A percentile compares a stretch with the other conserved stretches of the same genome.
Conservation (phyloP, 2,797 vertebrate genomes). For the Argya squamiceps region DNA sequence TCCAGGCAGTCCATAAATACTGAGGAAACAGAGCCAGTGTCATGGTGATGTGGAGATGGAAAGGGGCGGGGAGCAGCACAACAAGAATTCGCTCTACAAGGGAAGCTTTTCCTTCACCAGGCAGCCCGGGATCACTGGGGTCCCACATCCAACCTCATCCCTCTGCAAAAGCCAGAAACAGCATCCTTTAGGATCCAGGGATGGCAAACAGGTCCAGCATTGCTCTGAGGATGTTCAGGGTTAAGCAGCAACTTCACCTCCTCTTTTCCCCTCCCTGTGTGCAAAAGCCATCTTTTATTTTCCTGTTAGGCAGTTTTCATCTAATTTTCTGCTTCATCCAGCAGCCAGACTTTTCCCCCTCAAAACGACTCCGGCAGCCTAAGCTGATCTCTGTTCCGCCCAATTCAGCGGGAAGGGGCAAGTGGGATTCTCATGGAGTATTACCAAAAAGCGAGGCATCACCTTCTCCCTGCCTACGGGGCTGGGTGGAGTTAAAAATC, state of each 20-base stretch:
- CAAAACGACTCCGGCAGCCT: not conserved
- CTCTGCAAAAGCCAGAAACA: not conserved
- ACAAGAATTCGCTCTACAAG: not conserved
- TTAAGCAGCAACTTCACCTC: not conserved
- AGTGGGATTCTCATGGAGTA: not conserved
- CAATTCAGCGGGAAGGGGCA: fast-evolving
- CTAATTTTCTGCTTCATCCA: conserved; percentile 28
- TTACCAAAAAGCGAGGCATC: not conserved
- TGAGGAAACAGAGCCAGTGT: not conserved
- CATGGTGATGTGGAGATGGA: not conserved
- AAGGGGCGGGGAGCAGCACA: not conserved
- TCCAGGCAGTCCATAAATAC: conserved; percentile 47
- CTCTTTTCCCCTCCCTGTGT: fast-evolving
- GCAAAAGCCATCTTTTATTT: not conserved
- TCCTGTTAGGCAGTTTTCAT: not conserved
- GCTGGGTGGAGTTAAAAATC: not conserved
- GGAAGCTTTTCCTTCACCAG: not conserved
- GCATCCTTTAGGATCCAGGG: not conserved
- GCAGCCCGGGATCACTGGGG: fast-evolving
- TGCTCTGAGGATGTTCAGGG: not conserved
- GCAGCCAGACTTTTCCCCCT: not conserved
- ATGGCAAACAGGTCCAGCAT: fast-evolving
- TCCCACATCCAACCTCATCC: not conserved
- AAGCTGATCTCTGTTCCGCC: not conserved
- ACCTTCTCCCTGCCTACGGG: fast-evolving